Base-by-base conservation (phyloP, 2,797 vertebrate species). In the Hydrolagus colliei region DNA sequence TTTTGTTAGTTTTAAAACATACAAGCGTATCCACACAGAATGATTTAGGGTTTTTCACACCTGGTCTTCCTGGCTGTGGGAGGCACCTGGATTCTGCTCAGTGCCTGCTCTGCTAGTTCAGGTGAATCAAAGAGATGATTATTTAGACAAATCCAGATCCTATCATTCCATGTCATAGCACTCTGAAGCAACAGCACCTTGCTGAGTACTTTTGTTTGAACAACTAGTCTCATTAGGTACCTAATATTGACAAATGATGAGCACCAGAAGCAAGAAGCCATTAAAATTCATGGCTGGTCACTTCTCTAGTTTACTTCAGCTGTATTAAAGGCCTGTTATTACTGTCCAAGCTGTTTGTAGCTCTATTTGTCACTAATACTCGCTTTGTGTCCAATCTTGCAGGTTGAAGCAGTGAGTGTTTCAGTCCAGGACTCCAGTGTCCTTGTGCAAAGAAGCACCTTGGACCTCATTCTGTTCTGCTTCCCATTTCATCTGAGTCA, bases 401-500 rank as follows among this genome's bases (percentile, higher is more conserved):
- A 99, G 98, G 98, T 99, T 91, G 98, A 99, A 94, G 98, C 98
- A 14, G 98, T 98, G 87, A 97, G 97, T 89, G 98, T 96, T n/a
- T 99, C 97, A 7, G 98, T 99, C 72, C 97, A 99, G 90, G 98
- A 99, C 90, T 97, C 97, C 67, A 99, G 98, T 91, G 98, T 99
- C 86, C 91, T 99, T 89, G 98, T 99, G 16, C 98, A 99, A 92
- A 96, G 98, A 89, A 98, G 98, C 92, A 99, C 98, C 0, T 91
- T 99, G 90, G 98, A 99, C 90, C 95, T 99, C 87, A 98, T 99
- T 87, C 95, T 99, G 86, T 99, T 99, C 92, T 99, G 98, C 91
- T 99, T 99, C 91, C 98, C 98, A 71, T 99, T 99, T 90, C 97
- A 99, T 89, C 97, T 98, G 97, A 99, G 97, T 91, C 97, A 99